These are phyloP conservation scores for Monopis laevigella DNA, from an alignment of 2,888 invertebrate species.

Conservation along the genomic window DNA sequence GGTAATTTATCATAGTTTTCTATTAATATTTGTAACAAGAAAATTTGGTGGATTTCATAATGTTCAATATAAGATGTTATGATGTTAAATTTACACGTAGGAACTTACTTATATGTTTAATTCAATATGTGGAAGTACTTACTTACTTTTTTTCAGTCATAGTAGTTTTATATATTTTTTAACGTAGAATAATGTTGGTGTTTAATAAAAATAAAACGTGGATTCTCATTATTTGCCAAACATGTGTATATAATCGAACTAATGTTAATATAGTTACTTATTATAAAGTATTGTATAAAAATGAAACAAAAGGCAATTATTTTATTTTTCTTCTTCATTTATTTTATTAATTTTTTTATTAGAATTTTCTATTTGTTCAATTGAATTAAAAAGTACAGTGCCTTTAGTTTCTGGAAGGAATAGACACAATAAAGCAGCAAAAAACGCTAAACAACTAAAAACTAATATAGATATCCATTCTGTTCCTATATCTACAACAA, in stretches of 20 bases:
- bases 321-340: conserved; percentile 9
- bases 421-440: conserved; percentile 38
- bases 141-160: too few relatives aligned
- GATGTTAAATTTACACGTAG: neutral
- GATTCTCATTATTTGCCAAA: too few relatives aligned
- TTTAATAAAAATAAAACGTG: too few relatives aligned
- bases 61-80: conserved; percentile 60
- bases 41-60: conserved; percentile 70
- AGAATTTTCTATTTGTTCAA: conserved; percentile 36
- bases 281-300: too few relatives aligned
- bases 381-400: conserved; percentile 43
- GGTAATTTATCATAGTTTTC: conserved; percentile 61
- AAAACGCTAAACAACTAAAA: conserved; percentile 40
- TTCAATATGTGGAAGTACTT: too few relatives aligned
- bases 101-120: neutral
- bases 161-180: too few relatives aligned
- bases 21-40: conserved; percentile 63
- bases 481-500: conserved; percentile 65
- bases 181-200: too few relatives aligned
- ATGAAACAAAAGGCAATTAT: too few relatives aligned
- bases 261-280: neutral
- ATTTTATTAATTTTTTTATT: neutral
- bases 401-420: conserved; percentile 51
- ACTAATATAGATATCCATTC: conserved; percentile 47
- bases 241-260: too few relatives aligned